Evolutionary conservation across 2,888 invertebrate genomes (phyloP).

Genomic region (Toxonevra muliebris): DNA sequence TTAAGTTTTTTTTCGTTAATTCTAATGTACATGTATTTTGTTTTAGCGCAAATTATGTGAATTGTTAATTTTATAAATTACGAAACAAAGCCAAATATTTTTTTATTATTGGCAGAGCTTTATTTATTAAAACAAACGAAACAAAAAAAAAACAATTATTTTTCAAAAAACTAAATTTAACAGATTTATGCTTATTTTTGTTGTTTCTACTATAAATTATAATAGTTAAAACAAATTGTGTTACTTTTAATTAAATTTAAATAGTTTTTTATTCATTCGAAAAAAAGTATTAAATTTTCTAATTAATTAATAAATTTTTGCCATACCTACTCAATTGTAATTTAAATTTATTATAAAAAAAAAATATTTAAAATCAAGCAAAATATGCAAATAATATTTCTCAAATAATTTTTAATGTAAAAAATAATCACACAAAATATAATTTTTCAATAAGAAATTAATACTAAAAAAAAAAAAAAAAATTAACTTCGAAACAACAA

Average conservation of each 20-base stretch:
- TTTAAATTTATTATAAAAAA: neutral
- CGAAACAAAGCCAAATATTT: conserved; percentile 4
- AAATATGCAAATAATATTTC: neutral
- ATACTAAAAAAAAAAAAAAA: neutral
- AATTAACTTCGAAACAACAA: conserved; percentile 4
- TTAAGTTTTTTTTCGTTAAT: conserved; percentile 13
- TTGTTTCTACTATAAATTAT: too few species aligned
- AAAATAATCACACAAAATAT: conserved; percentile 22
- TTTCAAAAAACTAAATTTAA: too few species aligned
- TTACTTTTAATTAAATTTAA: too few species aligned
- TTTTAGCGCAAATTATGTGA: conserved; percentile 20
- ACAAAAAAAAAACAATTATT: too few species aligned
- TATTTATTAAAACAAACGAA: too few species aligned
- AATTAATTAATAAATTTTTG: too few species aligned
- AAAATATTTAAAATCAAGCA: conserved; percentile 7
- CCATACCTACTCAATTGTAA: neutral
- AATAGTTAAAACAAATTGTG: too few species aligned
- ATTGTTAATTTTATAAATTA: neutral
- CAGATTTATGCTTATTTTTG: too few species aligned
- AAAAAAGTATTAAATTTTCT: too few species aligned
- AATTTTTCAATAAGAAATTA: conserved; percentile 4
- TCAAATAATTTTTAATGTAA: conserved; percentile 25
- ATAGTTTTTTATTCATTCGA: too few species aligned
- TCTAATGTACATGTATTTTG: conserved; percentile 15
- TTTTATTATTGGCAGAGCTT: neutral